These are phyloP conservation scores for Drosophila arizonae DNA, from an alignment of 1,140 invertebrate species.

Conservation along the genomic window DNA sequence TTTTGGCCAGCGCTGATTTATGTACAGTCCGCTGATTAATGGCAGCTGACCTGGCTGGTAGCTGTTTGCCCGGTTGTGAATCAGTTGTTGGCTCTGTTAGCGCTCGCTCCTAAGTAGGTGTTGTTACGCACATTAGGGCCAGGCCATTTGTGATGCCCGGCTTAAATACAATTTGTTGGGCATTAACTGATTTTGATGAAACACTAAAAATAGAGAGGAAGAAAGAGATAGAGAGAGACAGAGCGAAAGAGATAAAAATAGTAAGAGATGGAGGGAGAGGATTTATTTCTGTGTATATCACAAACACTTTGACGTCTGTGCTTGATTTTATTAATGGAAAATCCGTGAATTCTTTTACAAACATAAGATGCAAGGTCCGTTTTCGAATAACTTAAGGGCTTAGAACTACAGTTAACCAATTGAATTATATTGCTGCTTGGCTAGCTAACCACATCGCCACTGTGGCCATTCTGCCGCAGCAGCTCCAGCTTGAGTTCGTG, in stretches of 20 bases:
- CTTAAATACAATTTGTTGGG: slow-evolving; percentile 69
- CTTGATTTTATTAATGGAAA: slow-evolving; percentile 49
- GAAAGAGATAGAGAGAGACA: background rate
- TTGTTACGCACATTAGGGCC: slow-evolving; percentile 73
- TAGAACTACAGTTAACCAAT: slow-evolving; percentile 23
- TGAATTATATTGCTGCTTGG: slow-evolving; percentile 22
- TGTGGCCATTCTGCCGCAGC: slow-evolving; percentile 89
- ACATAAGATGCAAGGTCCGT: slow-evolving; percentile 34
- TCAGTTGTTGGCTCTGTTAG: slow-evolving; percentile 51
- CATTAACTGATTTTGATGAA: slow-evolving; percentile 40
- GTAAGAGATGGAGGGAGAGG: background rate
- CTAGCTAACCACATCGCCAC: slow-evolving; percentile 88
- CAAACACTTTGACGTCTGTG: slow-evolving; percentile 43
- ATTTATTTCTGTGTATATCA: slow-evolving; percentile 25
- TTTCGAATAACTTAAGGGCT: slow-evolving; percentile 40
- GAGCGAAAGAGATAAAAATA: background rate
- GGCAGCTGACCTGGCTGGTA: slow-evolving; percentile 44
- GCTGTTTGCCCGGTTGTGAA: slow-evolving; percentile 57
- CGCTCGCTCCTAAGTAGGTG: slow-evolving; percentile 63
- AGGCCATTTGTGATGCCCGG: slow-evolving; percentile 45
- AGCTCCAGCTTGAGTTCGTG: slow-evolving; percentile 94
- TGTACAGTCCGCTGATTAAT: slow-evolving; percentile 70
- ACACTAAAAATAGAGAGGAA: slow-evolving; percentile 3
- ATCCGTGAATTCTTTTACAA: slow-evolving; percentile 46
- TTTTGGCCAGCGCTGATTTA: slow-evolving; percentile 60